A percentile compares a stretch with the other conserved stretches of the same genome.
Conservation (phyloP, 2,888 invertebrate species). For the Sisyra nigra region DNA sequence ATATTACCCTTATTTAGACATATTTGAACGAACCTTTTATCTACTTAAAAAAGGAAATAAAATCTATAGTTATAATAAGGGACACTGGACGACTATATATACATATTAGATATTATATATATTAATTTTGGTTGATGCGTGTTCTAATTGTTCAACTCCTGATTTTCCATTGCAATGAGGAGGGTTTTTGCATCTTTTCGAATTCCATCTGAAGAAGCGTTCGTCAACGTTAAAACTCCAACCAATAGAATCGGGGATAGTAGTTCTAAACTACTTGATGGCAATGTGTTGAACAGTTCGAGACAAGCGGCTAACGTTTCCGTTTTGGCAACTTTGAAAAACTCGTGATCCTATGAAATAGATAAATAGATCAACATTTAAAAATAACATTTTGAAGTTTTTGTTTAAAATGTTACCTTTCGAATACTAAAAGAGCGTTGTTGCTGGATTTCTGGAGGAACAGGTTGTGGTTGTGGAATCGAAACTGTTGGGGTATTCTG, state of each 20-base stretch:
- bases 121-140: not conserved
- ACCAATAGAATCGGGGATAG: constrained; percentile 25
- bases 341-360: constrained; percentile 58
- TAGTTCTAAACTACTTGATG: constrained; percentile 24
- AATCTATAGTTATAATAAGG: no score
- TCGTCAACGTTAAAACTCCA: constrained; percentile 24
- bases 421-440: constrained; percentile 67
- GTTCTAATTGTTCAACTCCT: not conserved
- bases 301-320: constrained; percentile 75
- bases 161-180: constrained; percentile 24
- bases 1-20: no score
- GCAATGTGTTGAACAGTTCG: constrained; percentile 39
- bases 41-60: not conserved
- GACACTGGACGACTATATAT: not conserved
- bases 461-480: constrained; percentile 44
- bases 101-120: not conserved
- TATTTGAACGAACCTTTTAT: not conserved
- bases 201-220: constrained; percentile 26
- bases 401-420: constrained; percentile 38
- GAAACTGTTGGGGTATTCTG: constrained; percentile 11
- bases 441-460: constrained; percentile 69
- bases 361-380: not conserved
- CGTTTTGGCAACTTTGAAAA: constrained; percentile 67
- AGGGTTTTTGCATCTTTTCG: constrained; percentile 24
- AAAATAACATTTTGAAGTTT: not conserved